Conservation (phyloP, 2,797 vertebrate species). For the Nothura maculosa region DNA sequence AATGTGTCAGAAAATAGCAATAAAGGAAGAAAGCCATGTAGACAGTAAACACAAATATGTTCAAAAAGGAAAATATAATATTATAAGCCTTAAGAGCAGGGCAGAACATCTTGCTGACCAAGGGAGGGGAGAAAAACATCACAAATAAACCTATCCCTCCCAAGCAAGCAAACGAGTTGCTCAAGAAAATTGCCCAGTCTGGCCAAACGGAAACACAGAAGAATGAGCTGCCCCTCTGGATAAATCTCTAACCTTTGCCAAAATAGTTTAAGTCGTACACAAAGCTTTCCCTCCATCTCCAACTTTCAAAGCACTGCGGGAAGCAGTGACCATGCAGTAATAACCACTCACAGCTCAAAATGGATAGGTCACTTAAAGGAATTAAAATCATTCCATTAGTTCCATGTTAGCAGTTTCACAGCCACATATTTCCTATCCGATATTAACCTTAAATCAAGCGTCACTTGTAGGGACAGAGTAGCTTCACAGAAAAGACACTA, state of each 20-base stretch:
- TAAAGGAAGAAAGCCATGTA: not conserved
- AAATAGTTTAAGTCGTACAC: not conserved
- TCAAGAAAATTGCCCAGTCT: not conserved
- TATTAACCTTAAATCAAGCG: slow-evolving; percentile 43
- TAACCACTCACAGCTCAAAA: slow-evolving; percentile 27
- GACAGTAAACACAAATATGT: not conserved
- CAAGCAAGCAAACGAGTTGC: not conserved
- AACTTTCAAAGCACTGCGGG: not conserved
- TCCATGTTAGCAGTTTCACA: slow-evolving; percentile 39
- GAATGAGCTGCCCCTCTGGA: not conserved
- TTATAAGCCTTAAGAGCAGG: not conserved
- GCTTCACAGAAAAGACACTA: not conserved
- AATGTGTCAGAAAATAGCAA: not conserved
- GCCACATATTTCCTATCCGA: not conserved
- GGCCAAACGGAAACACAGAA: not conserved
- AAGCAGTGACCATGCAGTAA: slow-evolving; percentile 28
- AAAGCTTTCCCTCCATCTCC: not conserved
- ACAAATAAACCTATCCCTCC: too few relatives aligned
- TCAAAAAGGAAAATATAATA: not conserved
- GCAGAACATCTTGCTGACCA: not conserved
- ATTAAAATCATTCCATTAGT: slow-evolving; percentile 43
- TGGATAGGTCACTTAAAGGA: slow-evolving; percentile 33
- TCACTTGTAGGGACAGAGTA: not conserved
- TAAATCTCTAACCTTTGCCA: not conserved
- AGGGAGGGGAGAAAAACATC: not conserved